Conservation (phyloP, 2,113 vertebrate species). For the Periophthalmodon schlosseri region DNA sequence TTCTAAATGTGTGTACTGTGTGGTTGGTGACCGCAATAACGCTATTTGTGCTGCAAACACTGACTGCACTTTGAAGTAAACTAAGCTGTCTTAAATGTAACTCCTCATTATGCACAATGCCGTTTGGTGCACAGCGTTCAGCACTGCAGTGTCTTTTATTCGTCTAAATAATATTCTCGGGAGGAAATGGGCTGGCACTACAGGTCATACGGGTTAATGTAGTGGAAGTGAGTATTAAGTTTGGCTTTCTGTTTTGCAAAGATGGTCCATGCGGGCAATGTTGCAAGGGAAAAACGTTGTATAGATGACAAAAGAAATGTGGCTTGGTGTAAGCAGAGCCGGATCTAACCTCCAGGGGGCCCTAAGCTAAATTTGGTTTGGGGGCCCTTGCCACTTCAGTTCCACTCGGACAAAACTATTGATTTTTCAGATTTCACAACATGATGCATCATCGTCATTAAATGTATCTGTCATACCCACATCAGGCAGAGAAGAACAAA, state of each 20-base stretch:
- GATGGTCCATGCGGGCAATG: background rate
- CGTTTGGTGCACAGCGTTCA: conserved; percentile 11
- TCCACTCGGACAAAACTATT: too few species aligned
- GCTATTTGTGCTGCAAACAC: conserved; percentile 9
- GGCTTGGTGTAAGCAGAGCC: background rate
- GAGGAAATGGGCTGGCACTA: background rate
- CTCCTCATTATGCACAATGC: conserved; percentile 29
- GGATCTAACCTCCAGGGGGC: too few species aligned
- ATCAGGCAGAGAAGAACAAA: too few species aligned
- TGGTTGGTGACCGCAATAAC: conserved; percentile 21
- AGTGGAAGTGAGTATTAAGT: background rate
- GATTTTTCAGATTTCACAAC: too few species aligned
- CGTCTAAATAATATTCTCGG: background rate
- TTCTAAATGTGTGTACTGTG: background rate
- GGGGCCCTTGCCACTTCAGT: too few species aligned
- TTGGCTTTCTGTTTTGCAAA: background rate
- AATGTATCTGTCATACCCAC: too few species aligned
- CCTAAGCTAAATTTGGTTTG: too few species aligned
- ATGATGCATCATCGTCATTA: too few species aligned
- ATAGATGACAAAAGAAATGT: background rate
- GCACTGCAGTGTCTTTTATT: background rate
- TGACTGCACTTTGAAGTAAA: conserved; percentile 26
- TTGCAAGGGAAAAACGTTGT: background rate
- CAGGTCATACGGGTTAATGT: background rate
- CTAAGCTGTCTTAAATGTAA: conserved; percentile 17